Base-by-base conservation (phyloP, 1,140 invertebrate genomes). In the Panonychus citri region DNA sequence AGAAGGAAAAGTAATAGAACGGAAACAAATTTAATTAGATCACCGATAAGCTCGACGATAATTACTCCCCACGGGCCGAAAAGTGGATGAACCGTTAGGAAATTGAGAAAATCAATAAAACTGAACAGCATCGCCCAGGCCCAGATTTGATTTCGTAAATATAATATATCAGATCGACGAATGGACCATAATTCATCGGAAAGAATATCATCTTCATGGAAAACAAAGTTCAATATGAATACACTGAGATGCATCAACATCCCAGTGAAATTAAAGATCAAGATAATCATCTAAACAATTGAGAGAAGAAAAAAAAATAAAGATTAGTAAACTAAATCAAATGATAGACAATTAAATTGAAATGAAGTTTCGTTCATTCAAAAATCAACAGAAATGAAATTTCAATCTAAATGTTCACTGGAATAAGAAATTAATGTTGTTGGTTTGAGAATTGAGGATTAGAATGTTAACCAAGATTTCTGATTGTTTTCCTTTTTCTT, bases 1-100 rank as follows among this genome's bases (percentile, higher is more conserved):
- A 93, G 83, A 60, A 98, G 85, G 71, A 98, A 99, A 69, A 98
- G 94, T 17, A 85, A 81, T 64, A 98, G 72, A 10, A 99, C 93
- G 25, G 93, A 91, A 55, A 98, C 74, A 71, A 99, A 98, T 60
- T 91, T 75, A 7, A 86, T 85, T 60, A 97, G 73, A 71, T 97
- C 77, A 82, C 62, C 62, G 13, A 68, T 63, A 19, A 66, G 62
- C 63, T 74, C 74, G 21, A 74, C 62, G 62, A 80, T 79, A 62
- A 80, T 79, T 56, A 80, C 78, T 4, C 77, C 75, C 94, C 94
- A 98, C 0, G 94, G 94, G 39, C 94, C 94, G 66, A 99, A 99
- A 0, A 98, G 74, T 71, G 98, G 88, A 72, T 98, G 94, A 68
- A 99, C 97, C 8, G 91, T 95, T 24, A 93, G 69, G 65, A 91